Percentiles rank a stretch among this genome's conserved stretches.
Conservation (phyloP, 2,797 vertebrate genomes). For the Hoplostethus atlanticus region DNA sequence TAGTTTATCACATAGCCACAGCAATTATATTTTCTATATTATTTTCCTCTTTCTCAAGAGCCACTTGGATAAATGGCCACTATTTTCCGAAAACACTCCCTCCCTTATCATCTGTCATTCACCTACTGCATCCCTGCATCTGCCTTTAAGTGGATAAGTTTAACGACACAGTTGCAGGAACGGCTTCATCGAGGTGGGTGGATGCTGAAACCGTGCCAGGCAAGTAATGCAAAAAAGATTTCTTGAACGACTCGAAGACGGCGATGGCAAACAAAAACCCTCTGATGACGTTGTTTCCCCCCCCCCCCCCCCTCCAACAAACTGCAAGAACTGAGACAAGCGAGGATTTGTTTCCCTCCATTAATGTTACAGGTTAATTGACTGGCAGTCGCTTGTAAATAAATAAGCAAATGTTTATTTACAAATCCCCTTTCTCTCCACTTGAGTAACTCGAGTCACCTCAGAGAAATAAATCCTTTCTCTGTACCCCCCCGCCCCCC, state of each 20-base stretch:
- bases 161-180: slow-evolving; percentile 51
- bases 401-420: slow-evolving; percentile 15
- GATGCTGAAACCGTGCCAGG: slow-evolving; percentile 20
- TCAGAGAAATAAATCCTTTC: neutral
- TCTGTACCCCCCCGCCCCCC: neutral
- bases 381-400: slow-evolving; percentile 24
- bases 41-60: neutral
- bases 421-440: neutral
- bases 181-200: slow-evolving; percentile 33
- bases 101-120: slow-evolving; percentile 31
- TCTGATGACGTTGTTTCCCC: too few relatives aligned
- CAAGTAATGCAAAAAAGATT: neutral
- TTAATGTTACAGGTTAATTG: slow-evolving; percentile 39
- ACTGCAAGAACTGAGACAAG: slow-evolving; percentile 22
- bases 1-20: neutral
- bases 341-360: neutral
- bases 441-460: neutral
- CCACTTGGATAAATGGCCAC: neutral
- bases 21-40: neutral
- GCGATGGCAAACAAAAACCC: slow-evolving; percentile 22
- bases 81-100: slow-evolving; percentile 10
- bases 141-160: slow-evolving; percentile 46
- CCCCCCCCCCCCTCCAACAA: slow-evolving; percentile 10
- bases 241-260: slow-evolving; percentile 16
- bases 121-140: slow-evolving; percentile 24